Evolutionary conservation across 2,797 vertebrate species (phyloP), one percentile per base, ranked within the genome.

Genomic region (Intellagama lesueurii): DNA sequence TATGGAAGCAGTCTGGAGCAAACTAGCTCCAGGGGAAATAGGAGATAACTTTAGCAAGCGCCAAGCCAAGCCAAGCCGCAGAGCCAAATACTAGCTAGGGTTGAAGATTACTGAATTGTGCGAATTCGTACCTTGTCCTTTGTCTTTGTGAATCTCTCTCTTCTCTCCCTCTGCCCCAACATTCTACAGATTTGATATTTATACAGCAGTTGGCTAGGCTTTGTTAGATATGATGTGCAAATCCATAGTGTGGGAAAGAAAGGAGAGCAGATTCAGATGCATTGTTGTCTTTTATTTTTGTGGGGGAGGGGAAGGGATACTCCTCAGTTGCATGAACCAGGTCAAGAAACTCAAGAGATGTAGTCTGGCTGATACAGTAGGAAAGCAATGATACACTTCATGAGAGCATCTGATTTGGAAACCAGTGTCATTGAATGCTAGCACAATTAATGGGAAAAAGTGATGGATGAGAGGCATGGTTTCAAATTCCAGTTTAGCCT

Each of bases 1-100:
- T 72, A 78, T n/a, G 73, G 79, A 88, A 82, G 83, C 90, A 64
- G 90, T 85, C 90, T 88, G 90, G 64, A 85, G 90, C 60, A 82
- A 86, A 82, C 60, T 66, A 60, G 90, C 87, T 91, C 79, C 83
- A 77, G 79, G 84, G 83, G 79, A 86, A 85, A 88, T 72, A 64
- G 87, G 78, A 85, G 78, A 86, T 78, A 91, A 91, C 78, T 91
- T 91, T 78, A 82, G 87, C 64, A 85, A 85, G 83, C 77, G 76
- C 87, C 78, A 81, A 88, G 70, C 40, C 40, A 40, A 40, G 40
- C 40, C 78, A 81, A 88, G 70, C 90, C 6, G 66, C 90, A 88
- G 77, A 82, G 73, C 83, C 87, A 78, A 83, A 88, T 35, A 60
- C 78, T 81, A 49, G 78, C 79, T 35, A 72, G 69, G 83, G 87